Evolutionary conservation across 2,113 vertebrate species (phyloP), one percentile per base, ranked within the genome.

Genomic region (Callipepla californica): DNA sequence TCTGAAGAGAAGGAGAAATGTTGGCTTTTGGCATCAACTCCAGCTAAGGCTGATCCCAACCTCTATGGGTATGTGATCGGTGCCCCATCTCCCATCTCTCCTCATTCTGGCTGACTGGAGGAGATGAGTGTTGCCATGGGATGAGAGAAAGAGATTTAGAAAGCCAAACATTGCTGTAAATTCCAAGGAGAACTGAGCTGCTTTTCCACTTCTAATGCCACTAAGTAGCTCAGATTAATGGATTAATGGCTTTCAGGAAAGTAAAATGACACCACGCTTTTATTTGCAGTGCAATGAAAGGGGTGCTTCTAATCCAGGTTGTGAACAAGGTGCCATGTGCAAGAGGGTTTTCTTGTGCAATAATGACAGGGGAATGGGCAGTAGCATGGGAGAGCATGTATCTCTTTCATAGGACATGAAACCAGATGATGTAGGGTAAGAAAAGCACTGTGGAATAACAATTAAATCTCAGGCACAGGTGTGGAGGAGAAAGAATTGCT

Each of bases 171-270:
- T 32, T 90, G 48, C 75, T 57, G n/a, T n/a, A 61, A 80, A 86
- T 78, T 58, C 26, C 38, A 57, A 75, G 25, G 65, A 85, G 47
- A 80, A 42, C 20, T 15, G 68, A 92, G 79, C 73, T 65, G 51
- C 89, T 92, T 94, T 90, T 58, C 73, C 7, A 7, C 44, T 83
- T 48, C 23, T 95, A 96, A 94, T 88, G 61, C 57, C 47, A 9
- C 40, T 84, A 75, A 94, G 73, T 65, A 90, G 61, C 82, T 94
- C 73, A 75, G 82, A 85, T 92, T 90, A 93, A 79, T 57, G 89
- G 83, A 94, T 90, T 89, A 83, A 83, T 75, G 80, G 40, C 80
- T 94, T 88, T 91, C 68, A 58, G 85, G 45, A 48, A 83, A 89
- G 79, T 23, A 72, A 92, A 90, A 82, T 23, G 82, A 87, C 68